Percentiles rank a stretch among this genome's conserved stretches.
Conservation (phyloP, 2,113 vertebrate species). For the Tyto alba region DNA sequence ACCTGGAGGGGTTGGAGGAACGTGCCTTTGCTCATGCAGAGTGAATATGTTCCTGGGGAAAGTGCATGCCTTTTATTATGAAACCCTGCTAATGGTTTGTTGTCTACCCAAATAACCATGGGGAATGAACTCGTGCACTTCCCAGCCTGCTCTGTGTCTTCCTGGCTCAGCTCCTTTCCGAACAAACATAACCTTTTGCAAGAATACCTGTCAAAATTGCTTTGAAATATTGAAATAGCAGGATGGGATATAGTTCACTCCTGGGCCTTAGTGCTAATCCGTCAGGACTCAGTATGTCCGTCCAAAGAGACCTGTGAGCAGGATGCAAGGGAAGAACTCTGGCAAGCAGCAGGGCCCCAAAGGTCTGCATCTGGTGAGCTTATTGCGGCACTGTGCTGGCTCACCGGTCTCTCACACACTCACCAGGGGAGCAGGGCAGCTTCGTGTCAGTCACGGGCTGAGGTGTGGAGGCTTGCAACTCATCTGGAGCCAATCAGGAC, state of each 20-base stretch:
- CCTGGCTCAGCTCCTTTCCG: constrained; percentile 30
- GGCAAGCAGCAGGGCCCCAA: neutral
- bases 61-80: constrained; percentile 10
- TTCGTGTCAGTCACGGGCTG: neutral
- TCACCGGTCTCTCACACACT: neutral
- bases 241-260: constrained; percentile 4
- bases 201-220: constrained; percentile 45
- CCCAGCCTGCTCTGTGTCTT: constrained; percentile 34
- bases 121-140: neutral
- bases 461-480: neutral
- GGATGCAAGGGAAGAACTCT: neutral
- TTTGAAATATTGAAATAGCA: constrained; percentile 37
- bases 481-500: neutral
- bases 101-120: constrained; percentile 31
- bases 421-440: neutral
- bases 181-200: constrained; percentile 56
- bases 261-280: constrained; percentile 33
- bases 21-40: neutral
- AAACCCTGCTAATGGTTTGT: constrained; percentile 38
- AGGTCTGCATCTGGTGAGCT: neutral
- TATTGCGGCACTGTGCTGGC: neutral
- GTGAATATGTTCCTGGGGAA: neutral
- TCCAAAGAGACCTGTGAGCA: neutral
- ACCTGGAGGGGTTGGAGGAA: neutral
- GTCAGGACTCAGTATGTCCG: neutral